Percentiles rank a stretch among this genome's conserved stretches.
Conservation (phyloP, 2,797 vertebrate genomes). For the Chanos chanos region DNA sequence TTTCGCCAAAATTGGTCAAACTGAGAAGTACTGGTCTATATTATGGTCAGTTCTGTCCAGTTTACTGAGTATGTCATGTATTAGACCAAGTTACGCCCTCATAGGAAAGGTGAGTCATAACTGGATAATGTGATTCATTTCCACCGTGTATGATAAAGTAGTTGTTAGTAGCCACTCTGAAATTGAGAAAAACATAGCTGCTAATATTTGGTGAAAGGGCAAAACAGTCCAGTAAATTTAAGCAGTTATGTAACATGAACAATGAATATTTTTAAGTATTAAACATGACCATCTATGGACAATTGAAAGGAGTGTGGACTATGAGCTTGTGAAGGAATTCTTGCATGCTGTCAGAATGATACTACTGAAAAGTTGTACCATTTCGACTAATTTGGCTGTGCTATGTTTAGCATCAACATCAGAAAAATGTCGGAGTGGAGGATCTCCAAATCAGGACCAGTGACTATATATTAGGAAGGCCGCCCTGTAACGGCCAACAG, state of each 20-base stretch:
- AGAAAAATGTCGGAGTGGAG: too few relatives aligned
- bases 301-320: slow-evolving; percentile 15
- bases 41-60: slow-evolving; percentile 30
- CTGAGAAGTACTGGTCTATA: too few relatives aligned
- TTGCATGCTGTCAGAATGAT: too few relatives aligned
- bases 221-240: neutral
- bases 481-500: neutral
- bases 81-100: slow-evolving; percentile 43
- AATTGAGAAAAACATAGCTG: slow-evolving; percentile 4
- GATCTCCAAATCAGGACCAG: neutral
- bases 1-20: too few relatives aligned
- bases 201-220: too few relatives aligned
- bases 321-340: neutral
- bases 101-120: slow-evolving; percentile 53
- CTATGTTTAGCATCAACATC: slow-evolving; percentile 22
- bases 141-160: slow-evolving; percentile 44
- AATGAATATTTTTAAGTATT: neutral
- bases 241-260: neutral
- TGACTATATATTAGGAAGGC: slow-evolving; percentile 3
- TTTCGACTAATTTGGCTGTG: slow-evolving; percentile 1
- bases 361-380: too few relatives aligned
- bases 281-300: slow-evolving; percentile 32
- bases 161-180: slow-evolving; percentile 19
- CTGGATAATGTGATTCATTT: slow-evolving; percentile 52
- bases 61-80: slow-evolving; percentile 26